Base-by-base conservation (phyloP, 2,888 invertebrate genomes). In the Acronicta leporina region DNA sequence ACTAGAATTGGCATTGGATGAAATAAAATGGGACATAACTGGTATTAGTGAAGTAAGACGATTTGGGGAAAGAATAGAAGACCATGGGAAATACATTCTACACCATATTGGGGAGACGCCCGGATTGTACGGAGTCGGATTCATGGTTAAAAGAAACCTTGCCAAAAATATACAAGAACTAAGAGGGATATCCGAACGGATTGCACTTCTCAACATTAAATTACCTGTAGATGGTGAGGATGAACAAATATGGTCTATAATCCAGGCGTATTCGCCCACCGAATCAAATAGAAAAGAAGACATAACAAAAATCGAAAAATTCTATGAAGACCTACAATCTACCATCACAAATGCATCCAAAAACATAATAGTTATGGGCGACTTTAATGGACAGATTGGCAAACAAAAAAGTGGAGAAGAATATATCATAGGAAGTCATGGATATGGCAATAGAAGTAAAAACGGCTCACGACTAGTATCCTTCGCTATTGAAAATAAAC, bases 31-130 rank as follows among this genome's bases (percentile, higher is more conserved):
- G 53, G 60, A 60, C 9, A 48, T 60, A n/a, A 20, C 48, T 9
- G 60, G 53, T 9, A 49, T 60, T 1, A 54, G 60, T 4, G 53
- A 60, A 35, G 16, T 60, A 40, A 20, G 53, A 42, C 44, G 60
- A 49, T 5, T 14, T 3, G 48, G 48, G 11, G 52, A 59, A 52
- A 16, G n/a, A 5, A 48, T 47, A 40, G 53, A 53, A 53, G 33
- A 48, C 15, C 10, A 43, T 8, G 47, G 30, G 4, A 20, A 53
- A 5, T 60, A 43, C 11, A n/a, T 43, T 13, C 33, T 54, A n/a
- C 33, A 45, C 11, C 38, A 46, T 38, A 46, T 38, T 40, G 54
- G 54, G 13, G 45, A 54, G 38, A 38, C 38, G 11, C 44, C 25
- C 20, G 25, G 44, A 7, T 11, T n/a, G 5, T 25, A 44, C 13